phyloP scores from a whole-genome alignment of 2,888 invertebrate species.

The Folsomia manolachei region DNA sequence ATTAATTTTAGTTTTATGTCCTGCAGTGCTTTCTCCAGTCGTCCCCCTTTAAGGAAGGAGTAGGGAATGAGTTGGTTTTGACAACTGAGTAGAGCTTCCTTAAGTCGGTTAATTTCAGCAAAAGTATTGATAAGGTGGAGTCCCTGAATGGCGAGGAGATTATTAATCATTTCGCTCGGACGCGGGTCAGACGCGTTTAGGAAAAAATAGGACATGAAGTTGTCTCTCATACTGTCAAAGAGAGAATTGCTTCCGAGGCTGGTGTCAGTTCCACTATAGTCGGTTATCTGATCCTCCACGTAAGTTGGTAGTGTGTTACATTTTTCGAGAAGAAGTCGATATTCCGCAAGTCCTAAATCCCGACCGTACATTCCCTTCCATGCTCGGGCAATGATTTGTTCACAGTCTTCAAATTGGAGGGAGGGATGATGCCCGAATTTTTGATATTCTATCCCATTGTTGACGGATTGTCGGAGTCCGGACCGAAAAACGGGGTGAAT shows the following conservation, averaged over 20 bases:
- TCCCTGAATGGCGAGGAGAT: slow-evolving; percentile 33
- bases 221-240: slow-evolving; percentile 41
- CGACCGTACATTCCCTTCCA: slow-evolving; percentile 35
- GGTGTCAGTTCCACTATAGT: slow-evolving; percentile 17
- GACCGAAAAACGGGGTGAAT: slow-evolving; percentile 22
- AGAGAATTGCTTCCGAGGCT: too few relatives aligned
- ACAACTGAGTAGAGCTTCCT: slow-evolving; percentile 40
- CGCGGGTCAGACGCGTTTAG: slow-evolving; percentile 27
- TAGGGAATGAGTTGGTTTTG: slow-evolving; percentile 38
- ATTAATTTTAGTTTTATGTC: slow-evolving; percentile 27
- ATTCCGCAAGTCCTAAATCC: slow-evolving; percentile 32
- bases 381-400: slow-evolving; percentile 22
- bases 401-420: slow-evolving; percentile 36
- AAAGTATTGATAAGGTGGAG: slow-evolving; percentile 30
- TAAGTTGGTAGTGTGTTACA: slow-evolving; percentile 32
- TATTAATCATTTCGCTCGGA: slow-evolving; percentile 37
- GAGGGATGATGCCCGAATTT: slow-evolving; percentile 28
- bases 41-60: slow-evolving; percentile 31
- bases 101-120: slow-evolving; percentile 32
- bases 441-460: slow-evolving; percentile 22
- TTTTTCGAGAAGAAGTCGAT: slow-evolving; percentile 33
- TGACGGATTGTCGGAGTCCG: neutral
- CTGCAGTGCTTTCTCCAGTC: slow-evolving; percentile 35
- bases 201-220: slow-evolving; percentile 32
- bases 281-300: slow-evolving; percentile 35